Percentiles rank a stretch among this genome's conserved stretches.
phyloP scores from a whole-genome alignment of 2,888 invertebrate genomes.

The Molanna angustata region DNA sequence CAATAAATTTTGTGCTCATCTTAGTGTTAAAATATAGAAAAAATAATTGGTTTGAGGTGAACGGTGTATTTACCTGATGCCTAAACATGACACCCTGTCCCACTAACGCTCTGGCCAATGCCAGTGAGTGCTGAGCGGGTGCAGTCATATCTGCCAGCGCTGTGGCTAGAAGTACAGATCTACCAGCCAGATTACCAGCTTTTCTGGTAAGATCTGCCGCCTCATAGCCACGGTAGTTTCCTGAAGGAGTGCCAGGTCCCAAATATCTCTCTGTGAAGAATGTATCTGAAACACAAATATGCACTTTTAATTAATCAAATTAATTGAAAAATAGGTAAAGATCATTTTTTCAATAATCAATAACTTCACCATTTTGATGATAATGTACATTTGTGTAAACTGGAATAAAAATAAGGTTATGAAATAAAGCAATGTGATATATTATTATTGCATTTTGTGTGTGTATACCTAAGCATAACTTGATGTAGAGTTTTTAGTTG shows the following conservation, averaged over 20 bases:
- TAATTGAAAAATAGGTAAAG: too few species aligned
- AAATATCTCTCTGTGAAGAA: slow-evolving; percentile 89
- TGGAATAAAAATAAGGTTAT: too few species aligned
- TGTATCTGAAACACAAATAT: slow-evolving; percentile 61
- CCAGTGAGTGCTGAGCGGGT: slow-evolving; percentile 84
- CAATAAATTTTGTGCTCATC: background rate
- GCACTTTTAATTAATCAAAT: too few species aligned
- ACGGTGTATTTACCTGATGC: slow-evolving; percentile 63
- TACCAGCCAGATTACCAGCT: slow-evolving; percentile 70
- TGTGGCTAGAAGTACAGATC: slow-evolving; percentile 69
- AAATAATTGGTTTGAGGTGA: too few species aligned
- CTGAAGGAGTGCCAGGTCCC: slow-evolving; percentile 70
- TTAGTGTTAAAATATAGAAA: background rate
- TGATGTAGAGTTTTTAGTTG: too few species aligned
- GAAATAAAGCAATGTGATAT: too few species aligned
- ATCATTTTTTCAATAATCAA: too few species aligned
- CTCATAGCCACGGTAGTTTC: slow-evolving; percentile 68
- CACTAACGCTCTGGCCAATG: slow-evolving; percentile 80
- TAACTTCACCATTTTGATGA: too few species aligned
- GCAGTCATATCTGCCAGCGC: slow-evolving; percentile 84
- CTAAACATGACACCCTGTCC: slow-evolving; percentile 78
- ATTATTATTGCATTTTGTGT: too few species aligned
- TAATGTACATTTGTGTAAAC: too few species aligned
- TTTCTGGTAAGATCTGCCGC: slow-evolving; percentile 76
- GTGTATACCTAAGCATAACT: too few species aligned